Percentiles rank a stretch among this genome's conserved stretches.
These are phyloP conservation scores for Phylloscopus trochiloides DNA, from an alignment of 2,113 vertebrate genomes.

Conservation along the genomic window DNA sequence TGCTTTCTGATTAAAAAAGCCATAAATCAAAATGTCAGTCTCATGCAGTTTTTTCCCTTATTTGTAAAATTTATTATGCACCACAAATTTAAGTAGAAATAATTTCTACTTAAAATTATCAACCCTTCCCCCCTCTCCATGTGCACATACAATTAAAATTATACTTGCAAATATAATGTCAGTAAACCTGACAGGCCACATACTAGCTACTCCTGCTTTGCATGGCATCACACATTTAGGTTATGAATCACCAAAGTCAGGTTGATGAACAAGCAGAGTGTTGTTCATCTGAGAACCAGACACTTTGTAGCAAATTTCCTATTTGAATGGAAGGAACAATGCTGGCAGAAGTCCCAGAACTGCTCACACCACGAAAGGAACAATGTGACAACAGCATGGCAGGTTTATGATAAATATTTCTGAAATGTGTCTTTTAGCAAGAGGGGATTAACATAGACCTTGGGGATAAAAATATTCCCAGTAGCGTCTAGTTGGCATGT, in stretches of 20 bases:
- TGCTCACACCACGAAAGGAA: not conserved
- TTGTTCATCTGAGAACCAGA: constrained; percentile 1
- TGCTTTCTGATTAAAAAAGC: not conserved
- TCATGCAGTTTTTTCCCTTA: not conserved
- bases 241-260: not conserved
- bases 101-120: not conserved
- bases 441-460: not conserved
- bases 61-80: not conserved
- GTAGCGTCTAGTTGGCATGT: not conserved
- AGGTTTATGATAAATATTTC: constrained; percentile 43
- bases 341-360: constrained; percentile 43
- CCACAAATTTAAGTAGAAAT: not conserved
- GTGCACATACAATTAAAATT: not conserved
- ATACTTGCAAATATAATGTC: constrained; percentile 21
- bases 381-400: constrained; percentile 31
- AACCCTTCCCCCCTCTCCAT: not conserved
- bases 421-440: constrained; percentile 29
- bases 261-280: not conserved
- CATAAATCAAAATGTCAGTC: not conserved
- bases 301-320: not conserved
- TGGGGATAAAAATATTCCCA: constrained; percentile 28
- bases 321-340: constrained; percentile 17
- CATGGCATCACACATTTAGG: not conserved
- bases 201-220: not conserved
- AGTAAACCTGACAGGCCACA: not conserved